Conservation (phyloP, 23 tunicate genomes). For the Oikopleura albicans region DNA sequence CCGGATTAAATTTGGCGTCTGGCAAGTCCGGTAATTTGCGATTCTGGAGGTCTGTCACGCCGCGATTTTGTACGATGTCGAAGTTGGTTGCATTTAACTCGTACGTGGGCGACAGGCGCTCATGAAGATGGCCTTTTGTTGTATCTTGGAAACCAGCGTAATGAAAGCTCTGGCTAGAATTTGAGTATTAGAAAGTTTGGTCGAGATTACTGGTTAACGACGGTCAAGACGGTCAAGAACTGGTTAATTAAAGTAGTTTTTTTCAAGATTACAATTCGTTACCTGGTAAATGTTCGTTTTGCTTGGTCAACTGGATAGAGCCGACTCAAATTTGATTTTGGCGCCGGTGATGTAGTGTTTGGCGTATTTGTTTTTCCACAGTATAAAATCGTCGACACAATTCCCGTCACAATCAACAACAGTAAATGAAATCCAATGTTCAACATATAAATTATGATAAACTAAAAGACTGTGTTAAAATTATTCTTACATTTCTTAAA, state of each 20-base stretch:
- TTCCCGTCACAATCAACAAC: not conserved
- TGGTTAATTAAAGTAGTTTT: too few relatives aligned
- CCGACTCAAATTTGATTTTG: not conserved
- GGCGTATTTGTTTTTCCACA: not conserved
- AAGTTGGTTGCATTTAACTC: not conserved
- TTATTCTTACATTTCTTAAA: too few relatives aligned
- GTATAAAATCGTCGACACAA: not conserved
- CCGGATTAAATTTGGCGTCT: not conserved
- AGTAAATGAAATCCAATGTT: not conserved
- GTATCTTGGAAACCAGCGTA: not conserved
- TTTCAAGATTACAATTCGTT: not conserved
- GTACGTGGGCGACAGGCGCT: not conserved
- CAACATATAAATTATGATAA: not conserved
- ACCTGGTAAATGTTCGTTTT: slow-evolving; percentile 3
- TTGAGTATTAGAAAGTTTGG: not conserved
- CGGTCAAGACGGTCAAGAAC: too few relatives aligned
- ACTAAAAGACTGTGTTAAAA: not conserved
- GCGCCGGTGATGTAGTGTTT: not conserved
- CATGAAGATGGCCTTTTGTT: not conserved
- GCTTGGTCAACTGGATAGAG: not conserved
- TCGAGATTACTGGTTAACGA: too few relatives aligned
- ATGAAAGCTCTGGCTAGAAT: not conserved
- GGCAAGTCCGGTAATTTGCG: slow-evolving; percentile 4
- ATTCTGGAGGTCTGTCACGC: not conserved
- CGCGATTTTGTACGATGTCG: too few relatives aligned